Conservation (phyloP, 2,888 invertebrate genomes). For the Plutella xylostella region DNA sequence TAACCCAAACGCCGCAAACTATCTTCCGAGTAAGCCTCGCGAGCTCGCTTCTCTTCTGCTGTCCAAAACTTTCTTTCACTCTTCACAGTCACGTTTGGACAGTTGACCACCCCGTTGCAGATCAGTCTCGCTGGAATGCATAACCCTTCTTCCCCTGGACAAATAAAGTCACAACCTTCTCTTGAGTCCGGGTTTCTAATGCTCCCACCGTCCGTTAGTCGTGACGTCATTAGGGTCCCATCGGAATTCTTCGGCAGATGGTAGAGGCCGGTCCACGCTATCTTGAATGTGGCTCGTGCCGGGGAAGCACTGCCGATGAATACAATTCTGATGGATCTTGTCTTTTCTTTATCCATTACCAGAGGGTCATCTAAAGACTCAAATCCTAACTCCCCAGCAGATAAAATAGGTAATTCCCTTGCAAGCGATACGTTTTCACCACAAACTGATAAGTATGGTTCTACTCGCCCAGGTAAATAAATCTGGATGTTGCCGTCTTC, state of each 20-base stretch:
- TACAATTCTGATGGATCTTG: constrained; percentile 76
- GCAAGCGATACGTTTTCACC: constrained; percentile 88
- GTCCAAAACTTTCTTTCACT: constrained; percentile 61
- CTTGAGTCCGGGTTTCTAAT: constrained; percentile 41
- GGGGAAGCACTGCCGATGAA: constrained; percentile 83
- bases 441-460: constrained; percentile 84
- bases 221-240: constrained; percentile 82
- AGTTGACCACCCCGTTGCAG: constrained; percentile 90
- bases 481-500: constrained; percentile 90
- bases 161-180: constrained; percentile 84
- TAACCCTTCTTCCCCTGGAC: constrained; percentile 84
- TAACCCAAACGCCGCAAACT: constrained; percentile 71
- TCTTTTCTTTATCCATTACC: constrained; percentile 70
- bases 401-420: constrained; percentile 82
- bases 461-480: constrained; percentile 77
- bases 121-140: constrained; percentile 87
- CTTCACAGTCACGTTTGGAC: constrained; percentile 76
- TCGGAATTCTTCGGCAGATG: constrained; percentile 88
- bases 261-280: constrained; percentile 91
- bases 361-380: constrained; percentile 67
- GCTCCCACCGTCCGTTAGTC: constrained; percentile 72
- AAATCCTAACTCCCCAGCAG: constrained; percentile 80
- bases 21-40: constrained; percentile 70
- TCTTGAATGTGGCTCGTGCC: constrained; percentile 86
- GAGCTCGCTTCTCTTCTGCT: constrained; percentile 58